Evolutionary conservation across 2,797 vertebrate species (phyloP).

Genomic region (Bucorvus abyssinicus): DNA sequence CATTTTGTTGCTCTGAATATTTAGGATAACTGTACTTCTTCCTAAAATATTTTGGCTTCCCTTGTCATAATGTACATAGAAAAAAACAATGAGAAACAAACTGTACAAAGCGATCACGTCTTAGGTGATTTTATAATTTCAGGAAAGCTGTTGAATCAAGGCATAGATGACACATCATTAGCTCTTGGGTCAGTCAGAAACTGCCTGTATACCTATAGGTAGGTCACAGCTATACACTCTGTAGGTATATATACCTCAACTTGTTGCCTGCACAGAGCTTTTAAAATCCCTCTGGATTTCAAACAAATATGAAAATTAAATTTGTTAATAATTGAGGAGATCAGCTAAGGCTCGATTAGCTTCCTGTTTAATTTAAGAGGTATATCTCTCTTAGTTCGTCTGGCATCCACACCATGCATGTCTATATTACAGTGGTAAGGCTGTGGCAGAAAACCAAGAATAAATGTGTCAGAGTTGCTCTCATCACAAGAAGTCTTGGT

Average conservation of each 20-base stretch:
- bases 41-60: background rate
- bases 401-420: background rate
- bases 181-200: background rate
- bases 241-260: background rate
- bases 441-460: background rate
- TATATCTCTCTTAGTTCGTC: background rate
- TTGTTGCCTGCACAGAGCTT: background rate
- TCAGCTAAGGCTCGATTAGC: background rate
- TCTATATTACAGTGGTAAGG: background rate
- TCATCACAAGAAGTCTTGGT: background rate
- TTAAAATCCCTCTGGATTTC: background rate
- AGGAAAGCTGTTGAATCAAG: background rate
- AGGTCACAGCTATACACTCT: background rate
- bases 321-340: background rate
- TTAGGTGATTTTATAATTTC: background rate
- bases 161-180: background rate
- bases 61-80: background rate
- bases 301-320: background rate
- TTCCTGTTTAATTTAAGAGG: background rate
- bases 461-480: background rate
- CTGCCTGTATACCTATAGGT: background rate
- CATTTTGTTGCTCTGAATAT: background rate
- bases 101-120: background rate
- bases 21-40: background rate
- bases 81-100: background rate